These are phyloP conservation scores for Pollenia angustigena DNA, from an alignment of 2,888 invertebrate genomes.

Conservation along the genomic window DNA sequence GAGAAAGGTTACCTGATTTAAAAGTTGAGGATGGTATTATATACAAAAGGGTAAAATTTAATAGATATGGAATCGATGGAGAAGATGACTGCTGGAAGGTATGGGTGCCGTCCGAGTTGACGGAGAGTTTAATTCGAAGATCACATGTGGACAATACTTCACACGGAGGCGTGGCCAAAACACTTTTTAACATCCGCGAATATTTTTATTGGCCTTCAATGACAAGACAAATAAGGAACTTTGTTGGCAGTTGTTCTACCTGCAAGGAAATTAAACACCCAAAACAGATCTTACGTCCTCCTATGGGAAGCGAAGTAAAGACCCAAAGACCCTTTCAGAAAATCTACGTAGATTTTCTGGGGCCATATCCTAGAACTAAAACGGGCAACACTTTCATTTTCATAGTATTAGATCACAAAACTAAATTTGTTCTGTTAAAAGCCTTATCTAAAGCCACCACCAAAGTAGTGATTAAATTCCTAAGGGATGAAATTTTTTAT, in stretches of 20 bases:
- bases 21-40: background rate
- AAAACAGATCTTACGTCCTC: constrained; percentile 26
- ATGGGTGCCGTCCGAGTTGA: background rate
- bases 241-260: background rate
- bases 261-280: constrained; percentile 31
- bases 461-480: too few relatives aligned
- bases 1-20: background rate
- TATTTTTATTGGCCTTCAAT: constrained; percentile 1
- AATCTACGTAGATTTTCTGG: constrained; percentile 22
- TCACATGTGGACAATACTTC: background rate
- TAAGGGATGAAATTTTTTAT: too few relatives aligned
- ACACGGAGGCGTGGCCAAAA: constrained; percentile 17
- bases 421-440: constrained; percentile 23
- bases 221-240: background rate
- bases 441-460: constrained; percentile 4
- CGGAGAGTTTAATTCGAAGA: background rate
- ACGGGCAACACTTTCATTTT: constrained; percentile 18
- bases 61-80: background rate
- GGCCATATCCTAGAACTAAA: constrained; percentile 26
- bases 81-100: constrained; percentile 1
- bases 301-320: constrained; percentile 7
- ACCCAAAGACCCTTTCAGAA: constrained; percentile 21
- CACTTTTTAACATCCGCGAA: constrained; percentile 12
- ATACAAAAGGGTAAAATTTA: background rate
- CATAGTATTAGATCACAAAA: constrained; percentile 14